phyloP scores from a whole-genome alignment of 2,888 invertebrate species.

The Epirrhoe alternata region DNA sequence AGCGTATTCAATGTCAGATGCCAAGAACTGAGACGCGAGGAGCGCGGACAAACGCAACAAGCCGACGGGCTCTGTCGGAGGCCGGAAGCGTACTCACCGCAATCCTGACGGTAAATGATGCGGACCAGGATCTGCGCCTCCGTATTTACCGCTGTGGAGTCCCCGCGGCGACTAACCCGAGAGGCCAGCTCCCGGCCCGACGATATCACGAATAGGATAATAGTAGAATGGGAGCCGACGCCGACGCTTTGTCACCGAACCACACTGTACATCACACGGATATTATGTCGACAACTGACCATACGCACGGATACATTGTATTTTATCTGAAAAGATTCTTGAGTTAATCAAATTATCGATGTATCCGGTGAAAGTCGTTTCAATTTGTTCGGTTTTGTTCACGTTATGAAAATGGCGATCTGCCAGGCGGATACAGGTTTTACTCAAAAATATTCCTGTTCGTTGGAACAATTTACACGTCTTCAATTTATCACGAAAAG shows the following conservation, averaged over 20 bases:
- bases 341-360: conserved; percentile 77
- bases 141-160: conserved; percentile 84
- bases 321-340: conserved; percentile 64
- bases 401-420: conserved; percentile 53
- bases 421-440: conserved; percentile 52
- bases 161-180: conserved; percentile 80
- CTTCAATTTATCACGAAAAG: conserved; percentile 67
- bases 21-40: conserved; percentile 48
- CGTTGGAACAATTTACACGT: conserved; percentile 65
- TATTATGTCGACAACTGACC: conserved; percentile 65
- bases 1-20: conserved; percentile 80
- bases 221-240: conserved; percentile 77
- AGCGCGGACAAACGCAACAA: conserved; percentile 23
- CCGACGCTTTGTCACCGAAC: conserved; percentile 80
- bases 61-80: conserved; percentile 18
- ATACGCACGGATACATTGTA: conserved; percentile 75
- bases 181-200: conserved; percentile 78
- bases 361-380: conserved; percentile 78
- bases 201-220: conserved; percentile 82
- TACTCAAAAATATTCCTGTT: conserved; percentile 55
- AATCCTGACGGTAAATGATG: conserved; percentile 83
- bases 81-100: conserved; percentile 72
- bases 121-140: conserved; percentile 80
- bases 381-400: conserved; percentile 49
- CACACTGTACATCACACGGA: conserved; percentile 74